Evolutionary conservation across 2,797 vertebrate species (phyloP).

Genomic region (Muscicapa striata): DNA sequence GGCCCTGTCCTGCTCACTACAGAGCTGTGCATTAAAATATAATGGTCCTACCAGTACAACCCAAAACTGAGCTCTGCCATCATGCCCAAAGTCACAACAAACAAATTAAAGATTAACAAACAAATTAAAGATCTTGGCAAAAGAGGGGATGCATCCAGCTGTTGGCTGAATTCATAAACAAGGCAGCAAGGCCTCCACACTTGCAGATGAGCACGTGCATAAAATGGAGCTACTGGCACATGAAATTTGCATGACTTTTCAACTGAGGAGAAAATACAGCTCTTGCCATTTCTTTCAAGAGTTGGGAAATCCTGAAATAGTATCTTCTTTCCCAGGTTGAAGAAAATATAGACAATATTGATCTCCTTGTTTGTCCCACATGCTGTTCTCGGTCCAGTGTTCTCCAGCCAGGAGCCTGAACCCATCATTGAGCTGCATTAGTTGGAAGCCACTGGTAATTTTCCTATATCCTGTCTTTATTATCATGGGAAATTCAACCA

Average conservation of each 20-base stretch:
- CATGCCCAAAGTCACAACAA: not conserved
- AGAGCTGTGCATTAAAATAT: not conserved
- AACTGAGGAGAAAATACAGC: not conserved
- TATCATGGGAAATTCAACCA: not conserved
- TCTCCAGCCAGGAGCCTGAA: not conserved
- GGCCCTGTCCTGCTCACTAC: not conserved
- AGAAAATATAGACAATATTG: not conserved
- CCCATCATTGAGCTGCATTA: accelerated
- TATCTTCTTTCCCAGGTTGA: not conserved
- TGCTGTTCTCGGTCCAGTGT: not conserved
- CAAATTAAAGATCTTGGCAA: not conserved
- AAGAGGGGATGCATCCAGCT: not conserved
- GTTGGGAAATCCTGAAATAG: not conserved
- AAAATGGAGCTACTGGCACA: not conserved
- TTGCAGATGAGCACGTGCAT: not conserved
- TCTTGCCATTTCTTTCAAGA: not conserved
- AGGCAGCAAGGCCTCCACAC: not conserved
- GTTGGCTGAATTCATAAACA: not conserved
- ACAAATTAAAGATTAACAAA: not conserved
- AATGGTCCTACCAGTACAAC: accelerated
- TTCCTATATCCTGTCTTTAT: not conserved
- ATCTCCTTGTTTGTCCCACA: not conserved
- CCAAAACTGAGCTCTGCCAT: not conserved
- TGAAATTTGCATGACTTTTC: not conserved
- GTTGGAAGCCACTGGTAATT: not conserved